Evolutionary conservation across 2,113 vertebrate species (phyloP), one percentile per base, ranked within the genome.

Genomic region (Indicator indicator): DNA sequence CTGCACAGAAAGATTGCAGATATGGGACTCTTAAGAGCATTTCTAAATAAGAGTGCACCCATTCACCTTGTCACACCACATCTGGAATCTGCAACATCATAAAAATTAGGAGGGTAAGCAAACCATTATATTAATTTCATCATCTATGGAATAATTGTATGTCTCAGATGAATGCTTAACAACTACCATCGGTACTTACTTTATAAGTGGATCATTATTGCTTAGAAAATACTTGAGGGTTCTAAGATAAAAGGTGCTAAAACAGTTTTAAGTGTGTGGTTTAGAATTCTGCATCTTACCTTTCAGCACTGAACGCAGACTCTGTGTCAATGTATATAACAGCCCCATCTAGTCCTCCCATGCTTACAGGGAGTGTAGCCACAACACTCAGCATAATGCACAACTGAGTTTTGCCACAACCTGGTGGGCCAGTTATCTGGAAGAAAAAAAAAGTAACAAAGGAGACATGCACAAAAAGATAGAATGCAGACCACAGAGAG

Each of bases 331-430:
- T 97, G 85, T 98, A 98, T 77, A 98, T 96, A 68, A 98, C 98
- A 67, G 97, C 97, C 42, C 98, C 97, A 91, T 97, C 97, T 30
- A 98, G 94, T 83, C 98, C 98, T 79, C 98, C 98, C 98, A 98
- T 97, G 89, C 86, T 95, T 54, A 86, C 81, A 21, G 98, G 98
- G 52, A 99, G 93, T 0, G 98, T 99, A 67, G 98, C 98, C 96
- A 99, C 72, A 79, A 98, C 94, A 65, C 98, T 98, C 94, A 98
- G 73, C 98, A 98, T 98, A 74, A 98, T 97, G 89, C 98, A 99
- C 95, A 99, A 97, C 3, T 99, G 98, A 88, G 98, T 98, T 97
- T 99, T 99, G 40, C 98, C 98, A 97, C 98, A 98, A 84, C 98
- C 98, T 38, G 98, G 98, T n/a, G 98, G 98, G 56, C 98, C 98